Percentiles rank a stretch among this genome's conserved stretches.
These are phyloP conservation scores for Cryptus armator DNA, from an alignment of 2,888 invertebrate genomes.

Conservation along the genomic window DNA sequence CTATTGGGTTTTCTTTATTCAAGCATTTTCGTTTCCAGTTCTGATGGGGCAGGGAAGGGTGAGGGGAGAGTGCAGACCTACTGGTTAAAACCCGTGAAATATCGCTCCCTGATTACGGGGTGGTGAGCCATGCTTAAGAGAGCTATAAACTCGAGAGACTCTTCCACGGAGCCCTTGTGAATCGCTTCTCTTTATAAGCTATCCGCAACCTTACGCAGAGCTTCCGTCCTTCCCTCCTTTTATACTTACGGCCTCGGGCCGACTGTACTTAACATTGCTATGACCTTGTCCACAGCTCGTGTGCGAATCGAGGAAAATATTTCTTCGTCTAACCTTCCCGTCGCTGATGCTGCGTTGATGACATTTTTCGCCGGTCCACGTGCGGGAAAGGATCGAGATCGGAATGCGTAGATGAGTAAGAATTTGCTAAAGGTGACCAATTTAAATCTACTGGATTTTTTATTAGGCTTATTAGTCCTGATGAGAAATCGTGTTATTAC, in stretches of 20 bases:
- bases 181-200: slow-evolving; percentile 8
- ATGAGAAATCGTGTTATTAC: too few species aligned
- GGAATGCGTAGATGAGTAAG: slow-evolving; percentile 14
- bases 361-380: neutral
- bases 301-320: neutral
- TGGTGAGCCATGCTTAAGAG: slow-evolving; percentile 63
- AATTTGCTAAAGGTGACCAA: neutral
- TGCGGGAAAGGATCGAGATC: neutral
- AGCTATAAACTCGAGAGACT: slow-evolving; percentile 72
- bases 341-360: slow-evolving; percentile 13
- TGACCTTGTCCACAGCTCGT: slow-evolving; percentile 46
- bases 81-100: slow-evolving; percentile 76
- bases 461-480: too few species aligned
- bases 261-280: neutral
- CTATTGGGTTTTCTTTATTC: neutral
- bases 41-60: neutral
- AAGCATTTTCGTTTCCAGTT: slow-evolving; percentile 28
- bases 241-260: slow-evolving; percentile 1
- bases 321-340: neutral
- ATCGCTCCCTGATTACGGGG: slow-evolving; percentile 75
- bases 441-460: neutral
- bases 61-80: slow-evolving; percentile 11
- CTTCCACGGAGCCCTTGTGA: slow-evolving; percentile 30
- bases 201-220: slow-evolving; percentile 14
- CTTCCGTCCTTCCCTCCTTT: slow-evolving; percentile 19